These are phyloP conservation scores for Caenorhabditis panamensis DNA, from an alignment of 2,888 invertebrate species.

Conservation along the genomic window DNA sequence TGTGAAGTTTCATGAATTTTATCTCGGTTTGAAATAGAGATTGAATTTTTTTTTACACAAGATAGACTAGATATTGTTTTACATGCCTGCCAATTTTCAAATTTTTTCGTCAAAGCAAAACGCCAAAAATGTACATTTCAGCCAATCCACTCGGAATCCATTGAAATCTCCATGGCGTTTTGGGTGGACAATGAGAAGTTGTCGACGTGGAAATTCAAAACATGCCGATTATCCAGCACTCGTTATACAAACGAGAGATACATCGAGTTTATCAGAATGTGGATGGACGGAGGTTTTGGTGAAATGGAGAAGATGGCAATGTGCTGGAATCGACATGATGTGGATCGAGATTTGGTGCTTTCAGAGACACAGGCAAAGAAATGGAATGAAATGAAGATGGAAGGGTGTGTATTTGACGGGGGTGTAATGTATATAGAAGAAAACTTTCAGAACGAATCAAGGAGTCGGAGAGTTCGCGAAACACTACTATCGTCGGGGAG, in stretches of 20 bases:
- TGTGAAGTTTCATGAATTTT: too few relatives aligned
- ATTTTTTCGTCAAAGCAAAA: too few relatives aligned
- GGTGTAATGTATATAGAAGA: not conserved
- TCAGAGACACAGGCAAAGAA: too few relatives aligned
- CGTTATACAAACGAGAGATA: not conserved
- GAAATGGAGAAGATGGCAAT: not conserved
- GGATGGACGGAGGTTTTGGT: not conserved
- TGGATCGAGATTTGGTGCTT: not conserved
- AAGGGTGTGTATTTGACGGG: not conserved
- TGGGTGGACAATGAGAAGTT: not conserved
- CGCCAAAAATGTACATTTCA: too few relatives aligned
- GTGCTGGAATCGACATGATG: not conserved
- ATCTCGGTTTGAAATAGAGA: too few relatives aligned
- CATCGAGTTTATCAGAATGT: not conserved
- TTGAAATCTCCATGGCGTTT: not conserved
- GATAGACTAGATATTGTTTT: too few relatives aligned
- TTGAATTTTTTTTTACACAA: too few relatives aligned
- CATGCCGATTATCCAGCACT: not conserved
- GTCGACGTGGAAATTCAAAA: not conserved
- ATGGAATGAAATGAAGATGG: not conserved
- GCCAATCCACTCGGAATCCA: not conserved
- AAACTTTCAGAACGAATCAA: too few relatives aligned
- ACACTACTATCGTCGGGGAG: not conserved
- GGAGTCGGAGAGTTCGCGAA: not conserved
- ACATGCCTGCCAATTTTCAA: too few relatives aligned